Conservation (phyloP, 2,113 vertebrate genomes). For the Bufo bufo region DNA sequence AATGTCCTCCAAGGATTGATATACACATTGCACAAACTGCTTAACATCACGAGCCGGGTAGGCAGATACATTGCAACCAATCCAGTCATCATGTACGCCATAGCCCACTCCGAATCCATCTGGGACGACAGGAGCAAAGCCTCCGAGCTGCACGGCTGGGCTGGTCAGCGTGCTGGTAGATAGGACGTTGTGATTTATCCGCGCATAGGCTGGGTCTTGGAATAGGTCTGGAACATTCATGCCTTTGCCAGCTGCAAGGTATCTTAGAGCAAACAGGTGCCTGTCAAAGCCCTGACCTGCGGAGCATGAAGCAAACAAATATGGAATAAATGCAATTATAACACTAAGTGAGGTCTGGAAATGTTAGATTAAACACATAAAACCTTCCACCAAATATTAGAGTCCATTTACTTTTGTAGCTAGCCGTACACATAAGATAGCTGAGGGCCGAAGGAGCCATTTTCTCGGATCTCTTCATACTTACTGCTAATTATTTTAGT, state of each 20-base stretch:
- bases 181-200: slow-evolving; percentile 92
- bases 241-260: slow-evolving; percentile 75
- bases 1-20: slow-evolving; percentile 90
- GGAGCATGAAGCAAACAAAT: slow-evolving; percentile 45
- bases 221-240: slow-evolving; percentile 77
- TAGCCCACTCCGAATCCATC: slow-evolving; percentile 92
- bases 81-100: slow-evolving; percentile 84
- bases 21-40: slow-evolving; percentile 85
- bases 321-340: too few species aligned
- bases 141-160: slow-evolving; percentile 82
- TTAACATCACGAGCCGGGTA: slow-evolving; percentile 82
- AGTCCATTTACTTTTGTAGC: too few species aligned
- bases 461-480: too few species aligned
- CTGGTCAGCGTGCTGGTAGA: slow-evolving; percentile 93
- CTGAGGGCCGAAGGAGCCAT: too few species aligned
- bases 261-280: slow-evolving; percentile 88
- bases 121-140: slow-evolving; percentile 91
- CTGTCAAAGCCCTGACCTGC: slow-evolving; percentile 96
- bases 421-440: too few species aligned
- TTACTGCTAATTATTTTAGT: too few species aligned
- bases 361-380: too few species aligned
- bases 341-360: too few species aligned
- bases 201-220: slow-evolving; percentile 82
- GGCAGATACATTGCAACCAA: slow-evolving; percentile 89
- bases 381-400: too few species aligned